Percentiles rank a stretch among this genome's conserved stretches.
phyloP scores from a whole-genome alignment of 2,888 invertebrate species.

The Falcaria lacertinaria region DNA sequence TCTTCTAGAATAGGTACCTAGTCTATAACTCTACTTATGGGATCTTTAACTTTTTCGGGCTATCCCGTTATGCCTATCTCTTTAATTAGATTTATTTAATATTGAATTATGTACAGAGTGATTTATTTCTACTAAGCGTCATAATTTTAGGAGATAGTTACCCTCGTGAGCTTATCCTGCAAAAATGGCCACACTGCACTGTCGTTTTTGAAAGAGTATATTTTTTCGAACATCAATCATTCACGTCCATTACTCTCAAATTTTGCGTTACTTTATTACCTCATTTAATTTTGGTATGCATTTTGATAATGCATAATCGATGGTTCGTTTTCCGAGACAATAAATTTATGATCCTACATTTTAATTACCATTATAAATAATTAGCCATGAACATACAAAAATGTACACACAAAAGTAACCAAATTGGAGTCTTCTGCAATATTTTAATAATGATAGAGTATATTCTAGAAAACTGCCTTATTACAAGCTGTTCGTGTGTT shows the following conservation, averaged over 20 bases:
- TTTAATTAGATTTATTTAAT: too few relatives aligned
- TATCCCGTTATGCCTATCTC: too few relatives aligned
- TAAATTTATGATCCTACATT: neutral
- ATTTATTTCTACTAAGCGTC: too few relatives aligned
- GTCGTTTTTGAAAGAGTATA: conserved; percentile 57
- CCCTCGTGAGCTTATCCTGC: conserved; percentile 9
- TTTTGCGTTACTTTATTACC: conserved; percentile 62
- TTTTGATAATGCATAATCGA: conserved; percentile 35
- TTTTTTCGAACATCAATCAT: conserved; percentile 73
- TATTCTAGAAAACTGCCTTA: too few relatives aligned
- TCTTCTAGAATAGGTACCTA: too few relatives aligned
- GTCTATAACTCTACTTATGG: too few relatives aligned
- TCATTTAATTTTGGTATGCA: conserved; percentile 57
- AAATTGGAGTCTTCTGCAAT: too few relatives aligned
- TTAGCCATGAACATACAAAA: neutral
- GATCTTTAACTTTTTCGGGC: too few relatives aligned
- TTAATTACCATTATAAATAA: neutral
- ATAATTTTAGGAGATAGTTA: neutral
- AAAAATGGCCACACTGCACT: conserved; percentile 42
- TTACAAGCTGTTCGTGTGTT: too few relatives aligned
- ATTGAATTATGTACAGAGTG: too few relatives aligned
- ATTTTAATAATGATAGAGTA: too few relatives aligned
- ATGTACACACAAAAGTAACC: neutral
- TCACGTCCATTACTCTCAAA: conserved; percentile 64
- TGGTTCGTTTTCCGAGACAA: conserved; percentile 1